These are phyloP conservation scores for Volucella inflata DNA, from an alignment of 2,888 invertebrate species.

Conservation along the genomic window DNA sequence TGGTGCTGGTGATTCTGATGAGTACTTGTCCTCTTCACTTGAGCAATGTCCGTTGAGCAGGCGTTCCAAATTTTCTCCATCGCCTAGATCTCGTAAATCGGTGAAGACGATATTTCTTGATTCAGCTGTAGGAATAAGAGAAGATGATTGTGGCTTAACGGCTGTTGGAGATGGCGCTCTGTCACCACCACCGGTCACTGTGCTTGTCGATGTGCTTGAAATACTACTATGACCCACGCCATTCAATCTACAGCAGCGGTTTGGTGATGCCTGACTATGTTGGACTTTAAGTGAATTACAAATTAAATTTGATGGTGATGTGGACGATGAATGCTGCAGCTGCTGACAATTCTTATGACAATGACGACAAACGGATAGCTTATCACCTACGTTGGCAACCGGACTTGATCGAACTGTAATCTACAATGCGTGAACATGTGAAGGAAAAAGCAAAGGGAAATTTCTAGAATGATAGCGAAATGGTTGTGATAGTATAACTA, in stretches of 20 bases:
- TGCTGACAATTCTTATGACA: constrained; percentile 90
- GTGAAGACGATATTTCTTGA: constrained; percentile 75
- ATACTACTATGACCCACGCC: constrained; percentile 79
- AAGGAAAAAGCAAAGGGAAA: constrained; percentile 40
- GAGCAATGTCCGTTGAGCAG: constrained; percentile 78
- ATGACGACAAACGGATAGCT: constrained; percentile 89
- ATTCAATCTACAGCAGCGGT: constrained; percentile 83
- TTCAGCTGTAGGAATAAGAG: constrained; percentile 76
- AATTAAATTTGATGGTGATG: constrained; percentile 78
- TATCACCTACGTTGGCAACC: constrained; percentile 87
- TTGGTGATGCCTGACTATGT: constrained; percentile 83
- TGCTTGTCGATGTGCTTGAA: constrained; percentile 82
- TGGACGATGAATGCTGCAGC: constrained; percentile 74
- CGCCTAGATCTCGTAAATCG: constrained; percentile 81
- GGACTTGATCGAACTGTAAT: constrained; percentile 91
- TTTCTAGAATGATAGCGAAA: constrained; percentile 26
- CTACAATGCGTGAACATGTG: constrained; percentile 81
- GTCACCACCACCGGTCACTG: constrained; percentile 80
- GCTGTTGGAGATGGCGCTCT: constrained; percentile 75
- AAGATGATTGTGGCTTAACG: constrained; percentile 35
- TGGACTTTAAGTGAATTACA: constrained; percentile 83
- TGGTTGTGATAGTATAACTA: constrained; percentile 41
- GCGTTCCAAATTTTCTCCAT: constrained; percentile 67
- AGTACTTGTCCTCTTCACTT: constrained; percentile 52
- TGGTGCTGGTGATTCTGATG: constrained; percentile 76